These are phyloP conservation scores for Neopelma chrysocephalum DNA, from an alignment of 2,797 vertebrate species.

Conservation along the genomic window DNA sequence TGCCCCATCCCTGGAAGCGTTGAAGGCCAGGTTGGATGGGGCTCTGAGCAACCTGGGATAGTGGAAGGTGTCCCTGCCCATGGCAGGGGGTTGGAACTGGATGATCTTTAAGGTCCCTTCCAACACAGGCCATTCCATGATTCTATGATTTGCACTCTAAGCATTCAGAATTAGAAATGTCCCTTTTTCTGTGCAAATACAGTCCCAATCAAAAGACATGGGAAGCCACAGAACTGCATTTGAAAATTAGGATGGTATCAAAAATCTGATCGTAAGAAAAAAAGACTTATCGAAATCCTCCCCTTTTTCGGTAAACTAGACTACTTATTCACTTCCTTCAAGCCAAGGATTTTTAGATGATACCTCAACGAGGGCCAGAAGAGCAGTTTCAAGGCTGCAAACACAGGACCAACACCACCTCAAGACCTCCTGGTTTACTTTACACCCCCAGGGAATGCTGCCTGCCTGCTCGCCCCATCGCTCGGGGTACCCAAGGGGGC, in stretches of 20 bases:
- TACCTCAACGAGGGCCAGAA: not conserved
- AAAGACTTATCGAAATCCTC: not conserved
- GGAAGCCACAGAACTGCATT: not conserved
- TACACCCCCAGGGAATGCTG: not conserved
- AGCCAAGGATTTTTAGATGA: not conserved
- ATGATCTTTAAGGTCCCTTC: not conserved
- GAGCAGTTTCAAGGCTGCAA: not conserved
- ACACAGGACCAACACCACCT: not conserved
- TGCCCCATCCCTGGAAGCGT: not conserved
- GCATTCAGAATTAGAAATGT: not conserved
- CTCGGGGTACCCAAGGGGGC: not conserved
- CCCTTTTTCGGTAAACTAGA: not conserved
- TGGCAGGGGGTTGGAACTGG: rapidly evolving
- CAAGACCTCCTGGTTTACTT: not conserved
- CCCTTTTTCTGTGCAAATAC: not conserved
- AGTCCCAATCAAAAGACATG: not conserved
- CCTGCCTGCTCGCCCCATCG: not conserved
- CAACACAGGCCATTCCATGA: not conserved
- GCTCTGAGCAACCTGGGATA: rapidly evolving
- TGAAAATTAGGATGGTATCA: not conserved
- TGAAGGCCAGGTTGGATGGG: not conserved
- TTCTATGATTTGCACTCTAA: not conserved
- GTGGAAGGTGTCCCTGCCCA: rapidly evolving
- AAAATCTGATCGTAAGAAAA: not conserved
- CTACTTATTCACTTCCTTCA: not conserved